Base-by-base conservation (phyloP, 2,888 invertebrate genomes). In the Dryadula phaetusa region DNA sequence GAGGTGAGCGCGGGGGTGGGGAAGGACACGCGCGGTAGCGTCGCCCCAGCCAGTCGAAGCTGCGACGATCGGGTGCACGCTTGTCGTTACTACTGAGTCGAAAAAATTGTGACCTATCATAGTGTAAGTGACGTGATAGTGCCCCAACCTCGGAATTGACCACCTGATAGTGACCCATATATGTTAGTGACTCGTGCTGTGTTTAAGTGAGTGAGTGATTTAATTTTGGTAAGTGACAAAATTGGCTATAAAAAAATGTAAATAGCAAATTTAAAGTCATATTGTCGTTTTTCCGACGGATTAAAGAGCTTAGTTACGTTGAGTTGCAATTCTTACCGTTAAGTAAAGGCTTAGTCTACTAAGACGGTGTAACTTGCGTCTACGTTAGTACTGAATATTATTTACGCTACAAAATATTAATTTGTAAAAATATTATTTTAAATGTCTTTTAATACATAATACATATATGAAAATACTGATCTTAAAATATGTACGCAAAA, bases 31-130 rank as follows among this genome's bases (percentile, higher is more conserved):
- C 92, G 92, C 92, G 88, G 81, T 92, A 82, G 86, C 78, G 88
- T 80, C 88, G 83, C 88, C 92, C 92, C 87, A 88, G 91, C 90
- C 92, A 92, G 92, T 92, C 82, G 84, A 85, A 80, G 89, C 91
- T 90, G 88, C 86, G 86, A 77, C 85, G 84, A 77, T 74, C 74
- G 69, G 71, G 74, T 66, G 85, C 76, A 69, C 82, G 85, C 84
- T 79, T 81, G 90, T 88, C 79, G 76, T 77, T 62, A 49, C 49
- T 53, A 60, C 61, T 60, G 49, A 61, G 44, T 42, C 75, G 74
- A 77, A 74, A 81, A 81, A 78, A 78, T 82, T 81, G 84, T 81
- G 83, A 79, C 77, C 80, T 76, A 80, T 78, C 78, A 79, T 79
- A 85, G 88, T 88, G 85, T 79, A 75, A 84, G 91, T 90, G 90